Conservation (phyloP, 2,888 invertebrate genomes). For the Latheticus oryzae region DNA sequence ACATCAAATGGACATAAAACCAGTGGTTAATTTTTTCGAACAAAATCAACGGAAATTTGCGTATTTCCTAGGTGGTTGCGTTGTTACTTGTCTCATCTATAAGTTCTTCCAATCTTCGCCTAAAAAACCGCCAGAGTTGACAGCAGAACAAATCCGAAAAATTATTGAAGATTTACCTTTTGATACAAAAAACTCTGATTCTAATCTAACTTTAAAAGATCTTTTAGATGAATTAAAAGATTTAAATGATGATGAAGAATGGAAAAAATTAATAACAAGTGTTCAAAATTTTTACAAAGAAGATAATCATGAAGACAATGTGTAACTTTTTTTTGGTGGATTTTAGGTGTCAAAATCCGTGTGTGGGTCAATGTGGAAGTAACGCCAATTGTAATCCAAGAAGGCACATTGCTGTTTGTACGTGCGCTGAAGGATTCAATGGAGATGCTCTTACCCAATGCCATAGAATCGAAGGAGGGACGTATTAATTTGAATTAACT, state of each 20-base stretch:
- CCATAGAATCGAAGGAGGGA: constrained; percentile 52
- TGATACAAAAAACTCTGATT: constrained; percentile 49
- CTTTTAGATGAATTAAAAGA: constrained; percentile 56
- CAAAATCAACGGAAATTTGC: constrained; percentile 16
- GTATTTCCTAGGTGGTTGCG: constrained; percentile 1
- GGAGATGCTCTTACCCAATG: constrained; percentile 72
- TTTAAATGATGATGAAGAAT: constrained; percentile 58
- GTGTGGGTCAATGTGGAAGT: constrained; percentile 81
- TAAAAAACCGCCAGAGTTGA: constrained; percentile 38
- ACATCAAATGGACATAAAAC: constrained; percentile 17
- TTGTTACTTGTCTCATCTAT: constrained; percentile 10
- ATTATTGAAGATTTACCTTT: constrained; percentile 57
- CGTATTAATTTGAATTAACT: constrained; percentile 25
- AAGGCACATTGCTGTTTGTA: constrained; percentile 84
- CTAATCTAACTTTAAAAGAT: constrained; percentile 53
- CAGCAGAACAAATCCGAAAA: constrained; percentile 55
- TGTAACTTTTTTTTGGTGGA: constrained; percentile 28
- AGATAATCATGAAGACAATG: constrained; percentile 9
- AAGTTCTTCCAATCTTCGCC: constrained; percentile 23
- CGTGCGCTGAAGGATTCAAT: constrained; percentile 77
- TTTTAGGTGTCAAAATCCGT: constrained; percentile 72
- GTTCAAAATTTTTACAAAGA: constrained; percentile 54
- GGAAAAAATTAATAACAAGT: constrained; percentile 57
- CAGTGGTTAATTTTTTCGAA: constrained; percentile 7
- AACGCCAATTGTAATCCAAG: constrained; percentile 82